Evolutionary conservation across 2,888 invertebrate species (phyloP).

Genomic region (Lepidocyrtoides sp.): DNA sequence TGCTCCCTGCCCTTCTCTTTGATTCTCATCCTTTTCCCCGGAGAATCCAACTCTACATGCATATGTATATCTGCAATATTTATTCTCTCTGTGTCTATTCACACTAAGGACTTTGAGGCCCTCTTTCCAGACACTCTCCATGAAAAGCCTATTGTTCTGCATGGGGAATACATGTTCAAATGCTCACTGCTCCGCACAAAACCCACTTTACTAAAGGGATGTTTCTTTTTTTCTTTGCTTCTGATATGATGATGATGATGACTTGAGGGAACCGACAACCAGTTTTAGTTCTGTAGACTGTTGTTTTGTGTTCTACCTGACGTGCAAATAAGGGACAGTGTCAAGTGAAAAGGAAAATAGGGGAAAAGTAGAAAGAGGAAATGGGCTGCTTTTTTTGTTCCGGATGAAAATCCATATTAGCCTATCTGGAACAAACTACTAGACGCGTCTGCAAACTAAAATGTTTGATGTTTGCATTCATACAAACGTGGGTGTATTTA

Average conservation of each 20-base stretch:
- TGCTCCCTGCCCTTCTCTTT: conserved; percentile 49
- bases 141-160: conserved; percentile 12
- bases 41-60: conserved; percentile 34
- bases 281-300: background rate
- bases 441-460: background rate
- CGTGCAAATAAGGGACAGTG: conserved; percentile 23
- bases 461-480: background rate
- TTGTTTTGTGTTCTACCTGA: conserved; percentile 35
- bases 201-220: conserved; percentile 38
- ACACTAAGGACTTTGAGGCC: too few species aligned
- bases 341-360: conserved; percentile 32
- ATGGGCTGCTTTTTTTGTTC: conserved; percentile 61
- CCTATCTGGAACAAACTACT: conserved; percentile 17
- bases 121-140: background rate
- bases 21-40: conserved; percentile 44
- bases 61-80: background rate
- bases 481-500: background rate
- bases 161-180: conserved; percentile 45
- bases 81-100: background rate
- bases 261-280: background rate
- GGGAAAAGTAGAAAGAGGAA: conserved; percentile 63
- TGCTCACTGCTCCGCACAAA: background rate
- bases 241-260: conserved; percentile 2
- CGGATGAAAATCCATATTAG: conserved; percentile 65
- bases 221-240: conserved; percentile 59